Evolutionary conservation across 2,888 invertebrate genomes (phyloP), one percentile per base, ranked within the genome.

Genomic region (Neoscelio sp.): DNA sequence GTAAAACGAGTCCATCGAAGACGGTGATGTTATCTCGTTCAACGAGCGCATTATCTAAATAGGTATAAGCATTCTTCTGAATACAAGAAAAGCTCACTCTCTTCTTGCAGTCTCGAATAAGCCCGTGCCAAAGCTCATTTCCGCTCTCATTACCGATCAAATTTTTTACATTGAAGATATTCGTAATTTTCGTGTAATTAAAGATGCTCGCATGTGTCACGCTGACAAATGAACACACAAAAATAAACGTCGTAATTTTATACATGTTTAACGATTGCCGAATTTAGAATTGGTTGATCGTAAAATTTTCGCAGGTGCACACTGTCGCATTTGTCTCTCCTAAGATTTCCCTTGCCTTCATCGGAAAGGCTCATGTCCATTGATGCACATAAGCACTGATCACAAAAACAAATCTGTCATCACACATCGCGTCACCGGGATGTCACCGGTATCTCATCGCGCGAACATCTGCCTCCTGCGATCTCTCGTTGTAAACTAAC

Each of bases 61-160:
- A 96, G n/a, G 92, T 91, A 85, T 94, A 95, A 26, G 96, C 93
- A 85, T 95, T 95, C 85, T 94, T 95, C 85, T 95, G 95, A 65
- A 96, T 94, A 88, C 96, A 96, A 81, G 93, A 93, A 85, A 95
- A 92, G 75, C 95, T 92, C 12, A 95, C 94, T 56, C 92, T 91
- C 7, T 91, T 91, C 44, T 92, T 92, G 87, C 96, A 96, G 86
- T 96, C 94, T 78, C 92, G 93, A 60, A 96, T 91, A 78, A 96
- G 92, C 71, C 94, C 93, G 82, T 93, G 94, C 96, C 96, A 96
- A 54, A 96, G 91, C 77, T 92, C 91, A 81, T 95, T 95, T 82
- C 86, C 88, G 8, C 85, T 86, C 2, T 87, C 86, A 76, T 89
- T 90, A 10, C 83, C 79, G 6, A 87, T 81, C 0, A 88, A 81